Percentiles rank a stretch among this genome's conserved stretches.
Conservation (phyloP, 2,113 vertebrate genomes). For the Piprites chloris region DNA sequence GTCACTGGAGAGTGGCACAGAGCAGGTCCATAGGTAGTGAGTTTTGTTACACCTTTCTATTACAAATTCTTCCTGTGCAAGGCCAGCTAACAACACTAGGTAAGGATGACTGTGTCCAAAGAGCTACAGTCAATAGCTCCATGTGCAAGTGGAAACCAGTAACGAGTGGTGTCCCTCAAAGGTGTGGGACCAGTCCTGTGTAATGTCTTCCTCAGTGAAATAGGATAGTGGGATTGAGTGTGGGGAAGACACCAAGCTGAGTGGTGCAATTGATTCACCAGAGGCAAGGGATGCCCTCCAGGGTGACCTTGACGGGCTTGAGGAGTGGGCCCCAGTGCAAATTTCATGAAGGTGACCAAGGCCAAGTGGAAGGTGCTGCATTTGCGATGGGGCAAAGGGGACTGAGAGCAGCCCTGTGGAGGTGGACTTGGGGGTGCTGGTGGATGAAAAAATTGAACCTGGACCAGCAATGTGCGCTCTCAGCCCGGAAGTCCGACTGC, state of each 20-base stretch:
- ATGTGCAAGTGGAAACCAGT: neutral
- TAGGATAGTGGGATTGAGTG: neutral
- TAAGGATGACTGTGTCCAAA: neutral
- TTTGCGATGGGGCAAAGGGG: neutral
- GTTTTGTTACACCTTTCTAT: neutral
- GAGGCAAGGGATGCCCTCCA: neutral
- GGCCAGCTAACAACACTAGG: neutral
- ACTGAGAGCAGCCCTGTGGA: neutral
- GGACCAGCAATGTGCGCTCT: accelerated
- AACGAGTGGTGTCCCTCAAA: neutral
- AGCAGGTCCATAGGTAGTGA: neutral
- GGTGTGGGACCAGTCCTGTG: neutral
- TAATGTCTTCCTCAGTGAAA: neutral
- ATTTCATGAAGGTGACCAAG: neutral
- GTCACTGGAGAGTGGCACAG: neutral
- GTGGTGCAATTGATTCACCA: neutral
- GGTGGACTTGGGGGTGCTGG: neutral
- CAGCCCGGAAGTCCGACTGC: neutral
- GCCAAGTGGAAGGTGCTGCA: neutral
- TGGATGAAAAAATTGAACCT: neutral
- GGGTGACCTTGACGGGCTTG: neutral
- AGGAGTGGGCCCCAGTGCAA: no score
- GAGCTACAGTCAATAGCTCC: neutral
- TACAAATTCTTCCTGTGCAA: neutral
- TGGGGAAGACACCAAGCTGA: neutral